Conservation (phyloP, 2,113 vertebrate species). For the Fulica atra region DNA sequence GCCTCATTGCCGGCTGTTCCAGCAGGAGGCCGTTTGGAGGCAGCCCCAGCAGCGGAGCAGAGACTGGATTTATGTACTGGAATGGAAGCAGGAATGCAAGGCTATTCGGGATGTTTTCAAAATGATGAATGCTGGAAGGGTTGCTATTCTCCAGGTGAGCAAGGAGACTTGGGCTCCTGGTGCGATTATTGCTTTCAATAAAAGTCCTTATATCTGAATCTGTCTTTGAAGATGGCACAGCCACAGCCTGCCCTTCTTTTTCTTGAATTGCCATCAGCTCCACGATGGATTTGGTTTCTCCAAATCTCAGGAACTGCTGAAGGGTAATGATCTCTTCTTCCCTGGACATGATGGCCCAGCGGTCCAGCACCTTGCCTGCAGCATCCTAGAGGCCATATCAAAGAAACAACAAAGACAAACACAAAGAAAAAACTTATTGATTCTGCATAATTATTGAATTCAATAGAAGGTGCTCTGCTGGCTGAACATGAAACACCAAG, state of each 20-base stretch:
- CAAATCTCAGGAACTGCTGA: conserved; percentile 98
- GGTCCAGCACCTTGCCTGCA: conserved; percentile 99
- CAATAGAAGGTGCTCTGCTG: conserved; percentile 75
- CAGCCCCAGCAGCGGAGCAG: conserved; percentile 93
- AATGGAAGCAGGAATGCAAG: conserved; percentile 97
- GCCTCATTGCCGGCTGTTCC: conserved; percentile 90
- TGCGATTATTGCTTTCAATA: conserved; percentile 98
- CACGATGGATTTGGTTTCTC: conserved; percentile 99
- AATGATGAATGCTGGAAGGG: conserved; percentile 98
- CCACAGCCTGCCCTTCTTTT: conserved; percentile 98
- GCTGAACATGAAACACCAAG: conserved; percentile 74
- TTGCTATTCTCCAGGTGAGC: conserved; percentile 96
- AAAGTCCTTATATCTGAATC: conserved; percentile 99
- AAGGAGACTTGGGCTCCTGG: conserved; percentile 94
- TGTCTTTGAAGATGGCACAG: conserved; percentile 95
- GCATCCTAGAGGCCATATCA: conserved; percentile 92
- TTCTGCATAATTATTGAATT: conserved; percentile 85
- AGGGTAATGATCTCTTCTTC: conserved; percentile 99
- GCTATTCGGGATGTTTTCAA: conserved; percentile 98
- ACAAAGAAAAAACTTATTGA: conserved; percentile 89
- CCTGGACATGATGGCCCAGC: conserved; percentile 99
- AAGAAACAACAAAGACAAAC: conserved; percentile 90
- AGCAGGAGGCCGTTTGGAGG: conserved; percentile 93
- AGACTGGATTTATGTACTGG: conserved; percentile 98
- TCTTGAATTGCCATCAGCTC: conserved; percentile 99